Evolutionary conservation across 2,113 vertebrate genomes (phyloP), one percentile per base, ranked within the genome.

Genomic region (Onychostoma macrolepis): DNA sequence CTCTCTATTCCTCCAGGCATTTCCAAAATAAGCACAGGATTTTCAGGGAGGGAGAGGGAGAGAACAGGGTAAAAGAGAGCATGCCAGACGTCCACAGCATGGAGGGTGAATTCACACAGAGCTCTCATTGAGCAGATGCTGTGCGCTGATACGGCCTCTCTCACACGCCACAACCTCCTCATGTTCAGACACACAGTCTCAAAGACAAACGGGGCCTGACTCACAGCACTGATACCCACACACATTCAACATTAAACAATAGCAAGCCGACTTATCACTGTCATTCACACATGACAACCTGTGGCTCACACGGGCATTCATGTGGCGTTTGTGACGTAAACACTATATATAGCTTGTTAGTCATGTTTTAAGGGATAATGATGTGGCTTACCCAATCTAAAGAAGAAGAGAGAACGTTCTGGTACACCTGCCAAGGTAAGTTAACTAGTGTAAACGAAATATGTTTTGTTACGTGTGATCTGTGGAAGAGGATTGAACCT

Each of bases 1-100:
- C 92, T 90, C 91, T 90, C 89, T 91, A 87, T 90, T 92, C 93
- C 93, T 91, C 91, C 86, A 83, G 87, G 79, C 61, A 58, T 61
- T 78, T 84, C 83, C 83, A 87, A 89, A 89, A 63, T 83, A 87
- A 89, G 91, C 87, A 89, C 83, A 88, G 86, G 71, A 84, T 4
- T 79, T 75, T 89, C 81, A 81, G 88, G 76, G 67, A 84, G 88
- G 69, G 87, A 85, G 30, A 89, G 87, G 61, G 75, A 78, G 56
- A 86, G 80, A 30, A 90, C 81, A 65, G 76, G 77, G 80, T 74
- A 71, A 36, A 82, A 72, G 45, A 71, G 72, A 38, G 43, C 30
- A 45, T 71, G 41, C 48, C 87, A 82, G 87, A 50, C 17, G 17
- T 43, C 43, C 43, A 65, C 71, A 33, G 30, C 75, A 69, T 76